Conservation (phyloP, 1,140 invertebrate genomes). For the Drosophila bifasciata region DNA sequence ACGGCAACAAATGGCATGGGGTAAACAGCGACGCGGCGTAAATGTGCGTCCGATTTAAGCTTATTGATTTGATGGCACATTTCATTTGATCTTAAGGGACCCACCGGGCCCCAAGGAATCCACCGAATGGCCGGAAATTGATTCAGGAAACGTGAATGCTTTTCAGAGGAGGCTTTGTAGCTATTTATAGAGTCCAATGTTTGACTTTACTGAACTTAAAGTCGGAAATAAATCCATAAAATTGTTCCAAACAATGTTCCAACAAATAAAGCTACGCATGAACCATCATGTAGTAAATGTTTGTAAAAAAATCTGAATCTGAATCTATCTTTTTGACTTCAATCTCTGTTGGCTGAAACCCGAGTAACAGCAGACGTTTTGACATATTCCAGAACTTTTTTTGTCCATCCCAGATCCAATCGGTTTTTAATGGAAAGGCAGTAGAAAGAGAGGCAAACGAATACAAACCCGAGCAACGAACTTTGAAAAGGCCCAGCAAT, state of each 20-base stretch:
- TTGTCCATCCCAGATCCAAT: too few relatives aligned
- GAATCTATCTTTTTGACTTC: too few relatives aligned
- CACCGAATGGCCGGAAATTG: conserved; percentile 47
- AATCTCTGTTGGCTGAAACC: too few relatives aligned
- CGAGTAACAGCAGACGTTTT: too few relatives aligned
- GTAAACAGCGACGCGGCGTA: conserved; percentile 26
- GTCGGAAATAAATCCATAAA: background rate
- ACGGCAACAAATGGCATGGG: too few relatives aligned
- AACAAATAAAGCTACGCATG: too few relatives aligned
- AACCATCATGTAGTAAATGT: too few relatives aligned
- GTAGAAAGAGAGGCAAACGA: conserved; percentile 3
- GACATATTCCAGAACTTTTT: too few relatives aligned
- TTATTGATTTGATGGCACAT: conserved; percentile 60
- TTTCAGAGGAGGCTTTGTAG: conserved; percentile 5
- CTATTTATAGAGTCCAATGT: background rate
- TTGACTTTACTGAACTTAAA: background rate
- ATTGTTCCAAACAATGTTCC: too few relatives aligned
- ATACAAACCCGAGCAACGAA: conserved; percentile 8
- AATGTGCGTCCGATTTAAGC: conserved; percentile 56
- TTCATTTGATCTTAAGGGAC: conserved; percentile 16
- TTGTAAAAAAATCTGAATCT: too few relatives aligned
- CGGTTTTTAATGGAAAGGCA: conserved; percentile 24
- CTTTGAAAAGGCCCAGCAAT: conserved; percentile 14
- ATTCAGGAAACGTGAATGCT: conserved; percentile 34
- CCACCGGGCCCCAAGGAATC: conserved; percentile 25